Evolutionary conservation across 2,888 invertebrate genomes (phyloP), one percentile per base, ranked within the genome.

Genomic region (Dicyrtoma fusca): DNA sequence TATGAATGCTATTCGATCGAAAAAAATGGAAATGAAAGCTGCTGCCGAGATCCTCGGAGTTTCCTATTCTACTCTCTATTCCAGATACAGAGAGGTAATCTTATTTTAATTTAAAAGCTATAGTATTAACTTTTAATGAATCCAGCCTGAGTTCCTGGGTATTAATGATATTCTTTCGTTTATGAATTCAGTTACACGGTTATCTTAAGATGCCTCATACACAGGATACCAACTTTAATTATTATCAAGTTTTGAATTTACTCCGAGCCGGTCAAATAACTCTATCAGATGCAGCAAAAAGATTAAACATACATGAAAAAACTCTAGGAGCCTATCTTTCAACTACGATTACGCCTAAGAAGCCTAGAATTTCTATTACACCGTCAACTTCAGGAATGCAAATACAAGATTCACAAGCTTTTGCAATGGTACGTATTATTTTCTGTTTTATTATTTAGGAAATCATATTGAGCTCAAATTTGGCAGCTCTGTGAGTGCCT

Each of bases 21-120:
- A 94, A 84, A 93, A 93, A 86, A 84, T 95, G 82, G 94, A 95
- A 85, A 94, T 95, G 94, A 95, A 95, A 84, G 92, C 92, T 79
- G 94, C 93, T 1, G 94, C 94, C 1, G 93, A 94, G 83, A 88
- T 95, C 72, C 86, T 94, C 61, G 94, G 94, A 1, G 94, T 95
- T 0, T 94, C 93, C 61, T 95, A 95, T 85, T 94, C 94, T 5
- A 94, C 94, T 0, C 87, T 95, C 8, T 94, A 95, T 83, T 94
- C 94, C 1, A 86, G 94, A 81, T 95, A 95, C 83, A 86, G 94
- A 5, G 94, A 95, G 84, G 93, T 80, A 69, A 66, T 53, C 45
- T 34, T 34, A 5, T 17, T 25, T 57, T 21, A 17, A 21, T 66
- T 49, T 10, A 14, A 51, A 26, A 55, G 26, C 19, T 34, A 34